Conservation (phyloP, 2,888 invertebrate genomes). For the Chrysopilus asiliformis region DNA sequence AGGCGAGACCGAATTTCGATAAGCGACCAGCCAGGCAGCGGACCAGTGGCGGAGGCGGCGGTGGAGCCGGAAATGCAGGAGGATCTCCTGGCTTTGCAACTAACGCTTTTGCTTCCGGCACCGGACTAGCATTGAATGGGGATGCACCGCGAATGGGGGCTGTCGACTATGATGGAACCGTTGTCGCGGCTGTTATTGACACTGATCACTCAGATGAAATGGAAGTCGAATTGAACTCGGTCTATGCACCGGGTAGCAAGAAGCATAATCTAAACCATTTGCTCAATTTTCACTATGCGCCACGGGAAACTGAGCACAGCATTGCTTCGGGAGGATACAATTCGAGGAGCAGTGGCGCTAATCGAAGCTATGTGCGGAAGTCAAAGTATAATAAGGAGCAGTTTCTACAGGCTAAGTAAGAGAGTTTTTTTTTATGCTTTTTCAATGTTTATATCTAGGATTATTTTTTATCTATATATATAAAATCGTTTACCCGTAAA, state of each 20-base stretch:
- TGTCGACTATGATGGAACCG: slow-evolving; percentile 31
- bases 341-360: slow-evolving; percentile 15
- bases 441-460: too few species aligned
- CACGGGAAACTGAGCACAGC: slow-evolving; percentile 38
- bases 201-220: slow-evolving; percentile 18
- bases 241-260: slow-evolving; percentile 71
- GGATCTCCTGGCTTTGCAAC: slow-evolving; percentile 1
- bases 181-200: slow-evolving; percentile 16
- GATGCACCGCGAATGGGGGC: too few species aligned
- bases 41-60: slow-evolving; percentile 37
- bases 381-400: slow-evolving; percentile 73
- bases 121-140: slow-evolving; percentile 28
- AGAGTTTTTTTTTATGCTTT: too few species aligned
- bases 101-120: slow-evolving; percentile 24
- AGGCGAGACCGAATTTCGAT: slow-evolving; percentile 45
- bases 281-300: slow-evolving; percentile 79
- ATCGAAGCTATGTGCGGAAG: slow-evolving; percentile 14
- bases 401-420: slow-evolving; percentile 87
- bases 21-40: slow-evolving; percentile 50
- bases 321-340: slow-evolving; percentile 15
- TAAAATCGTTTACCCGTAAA: too few species aligned
- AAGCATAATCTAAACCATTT: slow-evolving; percentile 89
- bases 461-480: too few species aligned
- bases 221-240: slow-evolving; percentile 66
- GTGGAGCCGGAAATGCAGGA: slow-evolving; percentile 13